Conservation (phyloP, 2,113 vertebrate genomes). For the Piaya cayana region DNA sequence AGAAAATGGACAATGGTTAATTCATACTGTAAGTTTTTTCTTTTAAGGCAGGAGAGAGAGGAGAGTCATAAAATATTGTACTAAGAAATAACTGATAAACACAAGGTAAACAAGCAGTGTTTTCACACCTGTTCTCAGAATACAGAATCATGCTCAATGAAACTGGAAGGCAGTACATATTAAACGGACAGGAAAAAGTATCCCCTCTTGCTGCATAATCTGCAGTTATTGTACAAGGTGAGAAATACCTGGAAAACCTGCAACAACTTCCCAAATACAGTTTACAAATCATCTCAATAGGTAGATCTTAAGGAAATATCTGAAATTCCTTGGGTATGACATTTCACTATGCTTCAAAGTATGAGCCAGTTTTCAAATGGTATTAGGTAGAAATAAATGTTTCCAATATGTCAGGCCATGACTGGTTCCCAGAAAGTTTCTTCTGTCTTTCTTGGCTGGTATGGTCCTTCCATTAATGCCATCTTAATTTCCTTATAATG, state of each 20-base stretch:
- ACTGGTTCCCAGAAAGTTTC: background rate
- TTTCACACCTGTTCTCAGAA: background rate
- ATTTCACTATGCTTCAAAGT: background rate
- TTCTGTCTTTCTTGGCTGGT: background rate
- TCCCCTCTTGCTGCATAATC: background rate
- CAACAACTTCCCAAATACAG: background rate
- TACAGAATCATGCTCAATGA: background rate
- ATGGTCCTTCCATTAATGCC: background rate
- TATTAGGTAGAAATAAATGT: background rate
- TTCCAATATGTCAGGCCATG: background rate
- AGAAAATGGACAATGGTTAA: background rate
- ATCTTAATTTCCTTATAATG: background rate
- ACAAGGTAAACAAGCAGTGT: background rate
- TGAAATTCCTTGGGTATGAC: background rate
- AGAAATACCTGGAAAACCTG: background rate
- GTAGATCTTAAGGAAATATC: background rate
- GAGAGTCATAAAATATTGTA: background rate
- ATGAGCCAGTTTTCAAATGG: background rate
- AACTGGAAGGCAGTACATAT: background rate
- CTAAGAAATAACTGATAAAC: background rate
- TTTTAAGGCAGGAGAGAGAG: background rate
- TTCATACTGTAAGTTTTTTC: background rate
- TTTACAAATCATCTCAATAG: background rate
- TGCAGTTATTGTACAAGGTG: background rate
- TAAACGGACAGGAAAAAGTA: background rate